Conservation (phyloP, 2,113 vertebrate genomes). For the Hyla sarda region DNA sequence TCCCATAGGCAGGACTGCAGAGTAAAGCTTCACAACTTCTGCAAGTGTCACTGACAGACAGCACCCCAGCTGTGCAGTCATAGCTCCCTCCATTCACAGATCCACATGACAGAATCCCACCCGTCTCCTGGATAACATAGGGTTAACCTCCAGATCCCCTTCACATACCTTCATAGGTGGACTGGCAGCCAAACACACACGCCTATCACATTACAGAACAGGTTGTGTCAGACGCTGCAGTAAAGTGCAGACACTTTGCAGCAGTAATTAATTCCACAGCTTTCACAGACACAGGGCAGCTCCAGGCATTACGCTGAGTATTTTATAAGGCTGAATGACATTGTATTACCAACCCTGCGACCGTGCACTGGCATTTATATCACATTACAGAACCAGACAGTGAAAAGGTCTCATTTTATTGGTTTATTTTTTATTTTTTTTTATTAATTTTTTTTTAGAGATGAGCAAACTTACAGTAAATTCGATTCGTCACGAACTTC, state of each 20-base stretch:
- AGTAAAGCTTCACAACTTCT: background rate
- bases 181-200: conserved; percentile 1
- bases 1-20: background rate
- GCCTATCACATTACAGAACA: conserved; percentile 28
- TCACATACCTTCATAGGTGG: conserved; percentile 23
- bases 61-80: background rate
- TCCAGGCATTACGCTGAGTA: background rate
- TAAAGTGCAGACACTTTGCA: conserved; percentile 39
- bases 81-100: background rate
- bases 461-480: no score
- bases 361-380: background rate
- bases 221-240: conserved; percentile 47
- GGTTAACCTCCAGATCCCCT: background rate
- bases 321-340: background rate
- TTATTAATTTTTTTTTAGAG: no score
- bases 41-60: background rate
- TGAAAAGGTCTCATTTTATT: no score
- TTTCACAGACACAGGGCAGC: background rate
- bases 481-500: no score
- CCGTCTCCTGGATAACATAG: background rate
- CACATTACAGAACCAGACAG: background rate
- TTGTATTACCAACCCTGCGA: background rate
- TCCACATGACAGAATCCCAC: background rate
- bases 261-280: conserved; percentile 10
- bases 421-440: no score